Evolutionary conservation across 2,113 vertebrate species (phyloP).

Genomic region (Lontra canadensis): DNA sequence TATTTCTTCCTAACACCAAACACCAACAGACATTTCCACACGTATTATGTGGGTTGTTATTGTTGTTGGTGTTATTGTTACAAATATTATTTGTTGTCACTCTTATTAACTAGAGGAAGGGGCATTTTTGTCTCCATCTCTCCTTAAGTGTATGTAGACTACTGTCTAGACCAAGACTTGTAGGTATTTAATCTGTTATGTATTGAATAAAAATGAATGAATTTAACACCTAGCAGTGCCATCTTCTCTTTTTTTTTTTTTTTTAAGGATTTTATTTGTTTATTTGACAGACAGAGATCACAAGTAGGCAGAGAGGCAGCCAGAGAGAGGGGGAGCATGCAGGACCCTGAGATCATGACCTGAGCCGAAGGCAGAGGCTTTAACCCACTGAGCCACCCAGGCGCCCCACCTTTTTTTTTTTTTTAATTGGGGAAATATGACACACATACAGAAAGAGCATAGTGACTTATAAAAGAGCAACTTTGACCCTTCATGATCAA

Average conservation of each 20-base stretch:
- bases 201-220: background rate
- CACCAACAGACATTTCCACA: background rate
- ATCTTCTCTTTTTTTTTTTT: background rate
- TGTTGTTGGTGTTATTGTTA: background rate
- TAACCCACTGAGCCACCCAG: no score
- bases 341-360: no score
- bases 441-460: background rate
- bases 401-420: background rate
- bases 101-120: background rate
- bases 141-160: background rate
- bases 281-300: no score
- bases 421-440: background rate
- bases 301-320: no score
- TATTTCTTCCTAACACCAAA: background rate
- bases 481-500: background rate
- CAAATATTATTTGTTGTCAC: background rate
- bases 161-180: background rate
- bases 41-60: background rate
- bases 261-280: no score
- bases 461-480: background rate
- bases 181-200: background rate
- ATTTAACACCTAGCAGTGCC: background rate
- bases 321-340: no score
- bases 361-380: no score
- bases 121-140: background rate